Base-by-base conservation (phyloP, 2,113 vertebrate species). In the Catharus minimus region DNA sequence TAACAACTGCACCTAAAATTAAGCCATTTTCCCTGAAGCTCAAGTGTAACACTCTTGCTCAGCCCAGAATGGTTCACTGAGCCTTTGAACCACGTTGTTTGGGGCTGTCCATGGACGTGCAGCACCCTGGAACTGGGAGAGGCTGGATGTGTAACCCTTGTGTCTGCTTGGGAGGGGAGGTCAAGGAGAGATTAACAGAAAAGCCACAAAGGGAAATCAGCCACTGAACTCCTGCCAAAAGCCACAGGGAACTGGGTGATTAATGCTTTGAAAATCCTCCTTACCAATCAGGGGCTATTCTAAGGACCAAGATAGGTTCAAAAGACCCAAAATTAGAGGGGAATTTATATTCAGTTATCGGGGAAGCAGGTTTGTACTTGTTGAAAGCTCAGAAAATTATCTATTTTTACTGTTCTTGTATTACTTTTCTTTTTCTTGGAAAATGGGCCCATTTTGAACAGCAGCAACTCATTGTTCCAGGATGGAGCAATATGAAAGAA, bases 381-480 rank as follows among this genome's bases (percentile, higher is more conserved):
- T 27, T 60, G 79, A 69, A 53, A 74, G 76, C 73, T 83, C 69
- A 39, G 30, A 72, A 93, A 90, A 78, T 43, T 4, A 91, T 60
- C 60, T 83, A 23, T 83, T 94, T 89, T 88, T 47, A 73, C 68
- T 74, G 44, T 43, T 80, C 71, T 76, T 76, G 21, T 21, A 68
- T 43, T 58, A 80, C 17, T 39, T 78, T 52, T 44, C 20, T 56
- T 84, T 16, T 73, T 24, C 47, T 57, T 41, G 39, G 49, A 66
- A 91, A 93, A 89, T 58, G 19, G 62, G 38, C 44, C 60, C n/a
- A 67, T 81, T 95, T 91, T 56, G 60, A 88, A 60, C 85, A 82
- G 79, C 7, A 1, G 72, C 50, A 81, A 62, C 0, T 1, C 43
- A 14, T 3, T 73, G 58, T 69, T 76, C 71, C 67, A 85, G 50